Evolutionary conservation across 2,888 invertebrate genomes (phyloP), one percentile per base, ranked within the genome.

Genomic region (Bursaphelenchus okinawaensis): DNA sequence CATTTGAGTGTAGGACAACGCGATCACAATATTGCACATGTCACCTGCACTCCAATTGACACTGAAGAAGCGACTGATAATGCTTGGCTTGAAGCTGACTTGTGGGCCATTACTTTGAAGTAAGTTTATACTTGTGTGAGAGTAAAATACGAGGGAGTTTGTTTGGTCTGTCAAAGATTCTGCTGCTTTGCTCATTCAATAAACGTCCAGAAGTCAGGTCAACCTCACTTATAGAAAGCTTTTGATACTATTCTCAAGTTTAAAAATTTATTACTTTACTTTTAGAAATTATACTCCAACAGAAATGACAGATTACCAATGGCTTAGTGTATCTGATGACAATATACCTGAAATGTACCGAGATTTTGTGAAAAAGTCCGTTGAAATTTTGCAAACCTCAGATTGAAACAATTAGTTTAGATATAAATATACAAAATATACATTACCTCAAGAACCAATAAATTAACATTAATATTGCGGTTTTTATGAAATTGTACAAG

Each of bases 1-100:
- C 67, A 71, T 54, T 50, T 72, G n/a, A 29, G 56, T 26, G 58
- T 58, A 4, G 72, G 74, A 4, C 66, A 72, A 28, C 51, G 51
- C 24, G 71, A 72, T 31, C 61, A 65, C 56, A 23, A 55, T 22
- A 63, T 70, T 31, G 67, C 69, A 9, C 72, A 72, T 71, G 75
- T 69, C 56, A 71, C 29, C 71, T 75, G 29, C 40, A 62, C 68
- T 52, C 65, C 72, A 7, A 68, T 70, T 4, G 65, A 69, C 19
- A 65, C 72, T 27, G 67, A 77, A 24, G 81, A 81, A 50, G 40
- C 40, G 3, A 81, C 80, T 6, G 81, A 81, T 64, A 79, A 81
- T 62, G 80, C 81, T 8, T 81, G 81, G 81, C 73, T 76, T 7
- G 79, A 80, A 55, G 68, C 73, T 51, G 76, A 77, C 61, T 72